phyloP scores from a whole-genome alignment of 2,888 invertebrate species.

The Pachycephus smyrnensis region DNA sequence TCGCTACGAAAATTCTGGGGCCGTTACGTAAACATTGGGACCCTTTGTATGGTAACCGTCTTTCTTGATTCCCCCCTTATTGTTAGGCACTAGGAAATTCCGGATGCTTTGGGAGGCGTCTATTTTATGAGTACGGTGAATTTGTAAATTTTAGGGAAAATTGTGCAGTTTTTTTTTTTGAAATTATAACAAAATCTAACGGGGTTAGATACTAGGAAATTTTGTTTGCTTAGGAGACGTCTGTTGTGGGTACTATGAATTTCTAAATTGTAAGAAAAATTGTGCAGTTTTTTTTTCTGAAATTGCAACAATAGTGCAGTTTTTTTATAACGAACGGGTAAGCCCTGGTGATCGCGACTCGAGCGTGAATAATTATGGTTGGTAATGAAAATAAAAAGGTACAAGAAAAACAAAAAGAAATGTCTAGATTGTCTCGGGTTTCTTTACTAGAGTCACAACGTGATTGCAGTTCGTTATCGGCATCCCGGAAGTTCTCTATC shows the following conservation, averaged over 20 bases:
- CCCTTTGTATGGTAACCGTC: not conserved
- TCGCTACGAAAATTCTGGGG: not conserved
- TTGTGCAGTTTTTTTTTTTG: not conserved
- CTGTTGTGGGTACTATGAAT: not conserved
- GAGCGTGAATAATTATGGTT: not conserved
- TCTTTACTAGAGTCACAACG: slow-evolving; percentile 22
- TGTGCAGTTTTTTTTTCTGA: not conserved
- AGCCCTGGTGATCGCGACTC: not conserved
- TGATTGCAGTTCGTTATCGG: slow-evolving; percentile 29
- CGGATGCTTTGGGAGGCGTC: not conserved
- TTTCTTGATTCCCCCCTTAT: not conserved
- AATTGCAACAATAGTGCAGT: no score
- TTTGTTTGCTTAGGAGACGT: no score
- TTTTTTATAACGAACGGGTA: not conserved
- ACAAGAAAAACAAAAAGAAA: not conserved
- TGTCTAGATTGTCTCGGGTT: not conserved
- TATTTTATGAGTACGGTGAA: not conserved
- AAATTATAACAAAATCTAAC: no score
- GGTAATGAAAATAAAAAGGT: not conserved
- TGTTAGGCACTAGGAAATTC: not conserved
- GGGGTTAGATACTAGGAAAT: no score
- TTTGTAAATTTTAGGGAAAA: not conserved
- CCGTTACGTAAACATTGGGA: not conserved
- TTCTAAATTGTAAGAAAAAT: not conserved
- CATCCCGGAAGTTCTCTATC: slow-evolving; percentile 47